phyloP scores from a whole-genome alignment of 2,113 vertebrate genomes.

The Ophiodon elongatus region DNA sequence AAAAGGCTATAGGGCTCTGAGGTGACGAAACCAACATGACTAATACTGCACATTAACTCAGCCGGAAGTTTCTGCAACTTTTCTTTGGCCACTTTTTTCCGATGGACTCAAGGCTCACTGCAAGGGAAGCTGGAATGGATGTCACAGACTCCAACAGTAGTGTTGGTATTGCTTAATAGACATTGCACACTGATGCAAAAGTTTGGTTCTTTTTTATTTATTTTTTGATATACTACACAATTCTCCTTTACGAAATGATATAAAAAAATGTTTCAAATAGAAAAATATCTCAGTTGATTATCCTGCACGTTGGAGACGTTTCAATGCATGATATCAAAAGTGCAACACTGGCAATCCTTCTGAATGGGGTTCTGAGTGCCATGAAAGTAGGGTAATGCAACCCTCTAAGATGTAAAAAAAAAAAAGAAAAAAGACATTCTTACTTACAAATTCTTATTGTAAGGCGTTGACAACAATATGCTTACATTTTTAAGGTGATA shows the following conservation, averaged over 20 bases:
- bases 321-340: constrained; percentile 75
- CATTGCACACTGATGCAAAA: constrained; percentile 72
- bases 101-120: constrained; percentile 52
- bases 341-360: constrained; percentile 71
- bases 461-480: constrained; percentile 77
- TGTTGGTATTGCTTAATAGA: constrained; percentile 81
- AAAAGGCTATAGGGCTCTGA: constrained; percentile 70
- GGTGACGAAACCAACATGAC: constrained; percentile 50
- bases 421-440: constrained; percentile 64
- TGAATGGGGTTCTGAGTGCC: constrained; percentile 61
- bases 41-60: constrained; percentile 68
- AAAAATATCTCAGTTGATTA: constrained; percentile 82
- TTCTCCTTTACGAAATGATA: constrained; percentile 47
- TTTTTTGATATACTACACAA: constrained; percentile 38
- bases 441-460: constrained; percentile 75
- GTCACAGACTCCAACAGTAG: constrained; percentile 54
- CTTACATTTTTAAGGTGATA: constrained; percentile 52
- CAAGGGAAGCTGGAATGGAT: constrained; percentile 56
- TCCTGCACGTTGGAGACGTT: constrained; percentile 71
- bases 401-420: constrained; percentile 44
- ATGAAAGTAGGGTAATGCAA: constrained; percentile 45
- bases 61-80: constrained; percentile 32
- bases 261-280: constrained; percentile 69
- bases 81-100: constrained; percentile 71
- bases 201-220: constrained; percentile 57